Conservation (phyloP, 1,140 invertebrate species). For the Thaumetopoea pityocampa region DNA sequence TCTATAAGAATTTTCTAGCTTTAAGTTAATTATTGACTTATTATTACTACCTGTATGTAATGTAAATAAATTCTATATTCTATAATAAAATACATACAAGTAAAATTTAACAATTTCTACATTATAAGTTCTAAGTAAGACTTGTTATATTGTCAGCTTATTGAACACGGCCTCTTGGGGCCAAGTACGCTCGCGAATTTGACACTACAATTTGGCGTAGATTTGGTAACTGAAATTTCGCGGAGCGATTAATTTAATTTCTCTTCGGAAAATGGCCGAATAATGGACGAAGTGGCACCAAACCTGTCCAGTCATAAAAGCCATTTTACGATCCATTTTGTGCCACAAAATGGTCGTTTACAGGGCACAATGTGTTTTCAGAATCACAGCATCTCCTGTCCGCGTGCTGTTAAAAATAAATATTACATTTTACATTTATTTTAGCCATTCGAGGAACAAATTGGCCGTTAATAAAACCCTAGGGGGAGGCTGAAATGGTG, state of each 20-base stretch:
- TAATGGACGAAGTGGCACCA: slow-evolving; percentile 41
- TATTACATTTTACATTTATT: slow-evolving; percentile 24
- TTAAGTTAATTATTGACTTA: no score
- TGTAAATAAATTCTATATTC: no score
- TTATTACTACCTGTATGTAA: no score
- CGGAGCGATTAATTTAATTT: slow-evolving; percentile 50
- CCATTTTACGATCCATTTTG: slow-evolving; percentile 53
- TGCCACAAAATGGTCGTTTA: slow-evolving; percentile 51
- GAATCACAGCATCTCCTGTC: slow-evolving; percentile 23
- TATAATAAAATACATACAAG: no score
- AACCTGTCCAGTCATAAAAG: slow-evolving; percentile 55
- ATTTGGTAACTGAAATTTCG: slow-evolving; percentile 1
- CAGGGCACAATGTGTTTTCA: slow-evolving; percentile 29
- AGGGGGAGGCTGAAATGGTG: neutral
- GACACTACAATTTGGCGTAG: neutral
- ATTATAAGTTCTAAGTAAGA: no score
- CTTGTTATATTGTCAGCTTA: no score
- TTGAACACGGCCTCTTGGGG: no score
- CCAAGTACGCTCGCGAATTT: no score
- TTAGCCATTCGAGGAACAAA: neutral
- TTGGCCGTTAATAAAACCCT: neutral
- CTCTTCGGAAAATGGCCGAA: slow-evolving; percentile 38
- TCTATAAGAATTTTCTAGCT: no score
- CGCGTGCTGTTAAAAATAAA: slow-evolving; percentile 28
- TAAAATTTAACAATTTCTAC: no score